phyloP scores from a whole-genome alignment of 2,888 invertebrate species.

The Seladonia tumulorum region DNA sequence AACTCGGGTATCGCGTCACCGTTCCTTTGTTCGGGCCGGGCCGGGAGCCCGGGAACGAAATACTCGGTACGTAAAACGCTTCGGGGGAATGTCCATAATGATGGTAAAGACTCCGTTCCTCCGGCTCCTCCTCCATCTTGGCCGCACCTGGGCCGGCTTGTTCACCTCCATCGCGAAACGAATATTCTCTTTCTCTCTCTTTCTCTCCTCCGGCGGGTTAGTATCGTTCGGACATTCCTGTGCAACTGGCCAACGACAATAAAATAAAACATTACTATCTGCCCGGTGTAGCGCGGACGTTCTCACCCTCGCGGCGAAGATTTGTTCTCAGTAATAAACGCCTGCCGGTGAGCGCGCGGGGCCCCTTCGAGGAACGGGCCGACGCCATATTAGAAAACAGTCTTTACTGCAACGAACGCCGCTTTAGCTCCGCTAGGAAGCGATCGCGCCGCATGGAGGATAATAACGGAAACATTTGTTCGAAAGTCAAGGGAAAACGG shows the following conservation, averaged over 20 bases:
- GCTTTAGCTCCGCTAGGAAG: background rate
- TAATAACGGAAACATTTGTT: slow-evolving; percentile 9
- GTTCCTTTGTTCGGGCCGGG: slow-evolving; percentile 11
- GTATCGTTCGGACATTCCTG: slow-evolving; percentile 73
- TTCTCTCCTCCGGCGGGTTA: slow-evolving; percentile 14
- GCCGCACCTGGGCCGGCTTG: background rate
- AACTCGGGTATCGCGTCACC: background rate
- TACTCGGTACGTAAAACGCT: slow-evolving; percentile 66
- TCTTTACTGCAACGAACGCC: slow-evolving; percentile 19
- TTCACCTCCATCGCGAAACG: slow-evolving; percentile 40
- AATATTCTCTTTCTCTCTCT: slow-evolving; percentile 27
- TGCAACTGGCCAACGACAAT: slow-evolving; percentile 78
- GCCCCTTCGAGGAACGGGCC: slow-evolving; percentile 31
- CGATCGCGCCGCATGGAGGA: background rate
- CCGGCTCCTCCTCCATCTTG: slow-evolving; percentile 44
- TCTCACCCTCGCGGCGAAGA: slow-evolving; percentile 61
- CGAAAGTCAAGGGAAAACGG: background rate
- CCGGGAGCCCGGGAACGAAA: slow-evolving; percentile 55
- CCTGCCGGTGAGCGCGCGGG: slow-evolving; percentile 8
- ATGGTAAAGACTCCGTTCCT: slow-evolving; percentile 67
- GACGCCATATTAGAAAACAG: slow-evolving; percentile 45
- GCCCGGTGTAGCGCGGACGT: slow-evolving; percentile 72
- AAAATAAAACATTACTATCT: slow-evolving; percentile 82
- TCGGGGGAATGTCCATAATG: slow-evolving; percentile 62
- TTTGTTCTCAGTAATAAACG: slow-evolving; percentile 76